phyloP scores from a whole-genome alignment of 2,797 vertebrate species.

The Diplodus sargus region DNA sequence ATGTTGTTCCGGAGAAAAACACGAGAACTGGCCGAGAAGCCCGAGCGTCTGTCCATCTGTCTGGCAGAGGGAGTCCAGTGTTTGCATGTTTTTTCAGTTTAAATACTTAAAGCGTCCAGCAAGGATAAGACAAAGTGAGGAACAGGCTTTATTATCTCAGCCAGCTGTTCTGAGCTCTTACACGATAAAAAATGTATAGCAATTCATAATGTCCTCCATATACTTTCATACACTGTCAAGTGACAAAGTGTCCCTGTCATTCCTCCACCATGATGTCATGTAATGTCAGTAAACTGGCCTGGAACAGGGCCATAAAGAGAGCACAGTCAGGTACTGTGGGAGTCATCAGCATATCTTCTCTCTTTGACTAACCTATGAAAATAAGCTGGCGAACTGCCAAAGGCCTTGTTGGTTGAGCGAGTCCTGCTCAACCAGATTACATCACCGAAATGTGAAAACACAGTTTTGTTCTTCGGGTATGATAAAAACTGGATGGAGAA shows the following conservation, averaged over 20 bases:
- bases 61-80: slow-evolving; percentile 27
- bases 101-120: neutral
- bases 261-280: neutral
- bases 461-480: neutral
- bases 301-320: slow-evolving; percentile 20
- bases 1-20: slow-evolving; percentile 28
- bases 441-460: neutral
- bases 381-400: slow-evolving; percentile 22
- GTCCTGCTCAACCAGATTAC: neutral
- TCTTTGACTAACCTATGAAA: slow-evolving; percentile 43
- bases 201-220: neutral
- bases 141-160: slow-evolving; percentile 4
- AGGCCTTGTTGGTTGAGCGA: neutral
- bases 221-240: neutral
- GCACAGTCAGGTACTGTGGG: slow-evolving; percentile 11
- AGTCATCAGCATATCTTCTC: slow-evolving; percentile 20
- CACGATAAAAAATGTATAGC: slow-evolving; percentile 13
- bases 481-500: neutral
- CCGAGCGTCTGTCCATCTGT: slow-evolving; percentile 31
- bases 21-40: slow-evolving; percentile 13
- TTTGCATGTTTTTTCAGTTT: slow-evolving; percentile 35
- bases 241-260: neutral
- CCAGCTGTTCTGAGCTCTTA: neutral
- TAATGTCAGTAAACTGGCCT: slow-evolving; percentile 2
- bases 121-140: slow-evolving; percentile 10